Evolutionary conservation across 2,888 invertebrate genomes (phyloP).

Genomic region (Leucoptera coffeella): DNA sequence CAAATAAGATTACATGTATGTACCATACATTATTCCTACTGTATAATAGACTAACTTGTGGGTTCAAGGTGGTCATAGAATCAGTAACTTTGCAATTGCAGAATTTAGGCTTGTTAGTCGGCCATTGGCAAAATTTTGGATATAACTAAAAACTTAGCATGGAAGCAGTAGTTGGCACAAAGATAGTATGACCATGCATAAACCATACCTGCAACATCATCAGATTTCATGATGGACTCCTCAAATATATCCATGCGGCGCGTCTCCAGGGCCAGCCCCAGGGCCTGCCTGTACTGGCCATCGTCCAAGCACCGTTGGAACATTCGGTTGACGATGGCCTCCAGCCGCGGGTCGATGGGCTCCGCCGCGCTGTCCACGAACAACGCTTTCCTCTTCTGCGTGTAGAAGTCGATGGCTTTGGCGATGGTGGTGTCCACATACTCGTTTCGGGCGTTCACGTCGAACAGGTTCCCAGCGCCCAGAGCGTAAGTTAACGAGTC

Average conservation of each 20-base stretch:
- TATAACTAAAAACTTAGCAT: background rate
- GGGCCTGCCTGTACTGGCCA: constrained; percentile 89
- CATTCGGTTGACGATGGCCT: constrained; percentile 95
- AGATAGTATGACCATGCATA: constrained; percentile 3
- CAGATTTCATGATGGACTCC: constrained; percentile 83
- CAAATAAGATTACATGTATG: too few species aligned
- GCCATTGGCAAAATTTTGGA: background rate
- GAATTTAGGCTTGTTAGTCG: too few species aligned
- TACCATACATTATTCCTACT: too few species aligned
- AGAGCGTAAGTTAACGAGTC: constrained; percentile 96
- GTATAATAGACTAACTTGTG: too few species aligned
- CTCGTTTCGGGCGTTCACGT: constrained; percentile 89
- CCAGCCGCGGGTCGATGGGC: constrained; percentile 73
- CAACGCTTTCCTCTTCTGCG: constrained; percentile 73
- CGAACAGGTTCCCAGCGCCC: constrained; percentile 91
- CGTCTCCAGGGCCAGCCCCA: constrained; percentile 95
- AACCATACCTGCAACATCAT: constrained; percentile 65
- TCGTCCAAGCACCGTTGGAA: constrained; percentile 93
- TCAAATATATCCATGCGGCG: constrained; percentile 96
- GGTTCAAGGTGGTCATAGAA: too few species aligned
- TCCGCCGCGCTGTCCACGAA: constrained; percentile 64
- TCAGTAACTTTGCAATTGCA: too few species aligned
- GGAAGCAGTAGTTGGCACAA: background rate
- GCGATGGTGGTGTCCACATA: constrained; percentile 97
- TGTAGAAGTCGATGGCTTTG: constrained; percentile 96